phyloP scores from a whole-genome alignment of 2,113 vertebrate species.

The Patagioenas fasciata region DNA sequence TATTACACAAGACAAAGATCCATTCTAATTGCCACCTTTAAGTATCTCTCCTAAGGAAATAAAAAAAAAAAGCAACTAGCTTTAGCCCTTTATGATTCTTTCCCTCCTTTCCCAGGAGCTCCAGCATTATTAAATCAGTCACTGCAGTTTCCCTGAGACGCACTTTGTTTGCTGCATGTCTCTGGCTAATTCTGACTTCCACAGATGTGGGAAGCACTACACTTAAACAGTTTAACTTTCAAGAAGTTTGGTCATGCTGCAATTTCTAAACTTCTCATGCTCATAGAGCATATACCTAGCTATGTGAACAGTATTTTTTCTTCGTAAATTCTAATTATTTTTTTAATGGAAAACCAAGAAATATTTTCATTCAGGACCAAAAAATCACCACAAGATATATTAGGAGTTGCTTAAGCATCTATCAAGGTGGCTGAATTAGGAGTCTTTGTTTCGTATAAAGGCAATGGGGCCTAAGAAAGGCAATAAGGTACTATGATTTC shows the following conservation, averaged over 20 bases:
- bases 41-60: not conserved
- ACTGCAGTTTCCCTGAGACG: not conserved
- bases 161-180: not conserved
- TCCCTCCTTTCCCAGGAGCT: not conserved
- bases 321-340: not conserved
- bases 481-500: not conserved
- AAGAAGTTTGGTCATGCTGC: not conserved
- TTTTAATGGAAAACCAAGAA: not conserved
- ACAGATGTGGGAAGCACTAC: not conserved
- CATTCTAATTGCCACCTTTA: not conserved
- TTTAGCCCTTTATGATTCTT: not conserved
- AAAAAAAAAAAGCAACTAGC: not conserved
- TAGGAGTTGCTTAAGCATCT: not conserved
- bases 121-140: not conserved
- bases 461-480: not conserved
- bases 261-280: not conserved
- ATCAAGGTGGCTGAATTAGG: not conserved
- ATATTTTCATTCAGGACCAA: not conserved
- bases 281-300: accelerated
- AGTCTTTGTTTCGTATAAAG: not conserved
- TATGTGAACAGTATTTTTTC: not conserved
- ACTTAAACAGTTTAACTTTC: not conserved
- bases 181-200: not conserved
- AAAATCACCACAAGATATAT: not conserved
- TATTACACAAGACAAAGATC: not conserved